Evolutionary conservation across 2,113 vertebrate species (phyloP), one percentile per base, ranked within the genome.

Genomic region (Ptychochromis oligacanthus): DNA sequence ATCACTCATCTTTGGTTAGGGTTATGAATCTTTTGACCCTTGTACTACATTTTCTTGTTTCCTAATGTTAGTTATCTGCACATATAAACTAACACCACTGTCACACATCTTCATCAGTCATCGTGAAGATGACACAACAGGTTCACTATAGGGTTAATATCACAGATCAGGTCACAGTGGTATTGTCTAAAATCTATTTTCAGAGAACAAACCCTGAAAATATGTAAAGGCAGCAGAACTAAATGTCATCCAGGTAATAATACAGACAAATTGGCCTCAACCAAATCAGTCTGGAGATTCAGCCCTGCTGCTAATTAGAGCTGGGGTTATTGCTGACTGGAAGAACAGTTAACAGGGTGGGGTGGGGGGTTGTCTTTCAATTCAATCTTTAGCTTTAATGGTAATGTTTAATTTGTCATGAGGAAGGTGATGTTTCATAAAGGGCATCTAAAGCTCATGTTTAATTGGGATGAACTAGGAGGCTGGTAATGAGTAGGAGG

Each of bases 391-490:
- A 87, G 79, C 75, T 92, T 86, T 91, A 91, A 85, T 88, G 88
- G 89, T 89, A 81, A 90, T 91, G 89, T 87, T 90, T 90, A 89
- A 94, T 92, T 94, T 92, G 90, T 93, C 85, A 87, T 57, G 77
- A 88, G 82, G 81, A 88, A 88, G 85, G 84, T 80, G 87, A 80
- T 90, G 82, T 88, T 92, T 91, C 59, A 77, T 88, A 93, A 91
- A 93, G 88, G 93, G 84, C 89, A 91, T 64, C 82, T 79, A 64
- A 82, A 86, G 83, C 90, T 90, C 76, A 77, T 67, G 28, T 92
- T 93, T 94, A 93, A 93, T 92, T 94, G 88, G 91, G 87, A 83
- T 90, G 87, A 92, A 87, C 38, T 59, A 57, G 77, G 40, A 84
- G 56, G 81, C 64, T 54, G 67, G 75, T 86, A 77, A 84, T 80